phyloP scores from a whole-genome alignment of 2,797 vertebrate genomes.

The Malacoctenus gilli region DNA sequence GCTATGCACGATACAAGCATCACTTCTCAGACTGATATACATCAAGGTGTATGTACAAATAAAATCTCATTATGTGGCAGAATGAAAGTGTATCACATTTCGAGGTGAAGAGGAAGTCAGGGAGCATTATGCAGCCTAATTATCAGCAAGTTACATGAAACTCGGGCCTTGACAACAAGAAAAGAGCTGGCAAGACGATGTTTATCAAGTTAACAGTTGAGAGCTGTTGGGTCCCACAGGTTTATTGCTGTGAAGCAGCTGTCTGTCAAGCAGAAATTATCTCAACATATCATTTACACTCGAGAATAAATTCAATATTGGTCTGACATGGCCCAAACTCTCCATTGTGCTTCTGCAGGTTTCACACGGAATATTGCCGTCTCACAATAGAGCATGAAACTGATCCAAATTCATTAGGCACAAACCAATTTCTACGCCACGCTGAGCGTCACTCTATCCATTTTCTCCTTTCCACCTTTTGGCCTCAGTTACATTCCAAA shows the following conservation, averaged over 20 bases:
- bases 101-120: background rate
- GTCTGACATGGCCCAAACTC: conserved; percentile 20
- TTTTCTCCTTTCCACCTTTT: background rate
- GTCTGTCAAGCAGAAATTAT: background rate
- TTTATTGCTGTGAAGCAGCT: background rate
- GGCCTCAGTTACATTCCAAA: background rate
- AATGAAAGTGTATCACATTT: background rate
- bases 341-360: conserved; percentile 7
- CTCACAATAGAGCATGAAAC: no score
- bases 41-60: background rate
- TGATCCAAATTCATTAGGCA: no score
- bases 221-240: background rate
- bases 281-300: background rate
- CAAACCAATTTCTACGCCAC: background rate
- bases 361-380: no score
- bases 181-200: background rate
- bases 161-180: background rate
- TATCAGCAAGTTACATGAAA: background rate
- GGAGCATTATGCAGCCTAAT: background rate
- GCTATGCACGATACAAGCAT: background rate
- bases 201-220: background rate
- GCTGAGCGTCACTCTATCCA: background rate
- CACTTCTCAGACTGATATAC: background rate
- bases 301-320: conserved; percentile 8
- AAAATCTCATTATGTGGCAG: background rate